Evolutionary conservation across 2,888 invertebrate genomes (phyloP), one percentile per base, ranked within the genome.

Genomic region (Noctua comes): DNA sequence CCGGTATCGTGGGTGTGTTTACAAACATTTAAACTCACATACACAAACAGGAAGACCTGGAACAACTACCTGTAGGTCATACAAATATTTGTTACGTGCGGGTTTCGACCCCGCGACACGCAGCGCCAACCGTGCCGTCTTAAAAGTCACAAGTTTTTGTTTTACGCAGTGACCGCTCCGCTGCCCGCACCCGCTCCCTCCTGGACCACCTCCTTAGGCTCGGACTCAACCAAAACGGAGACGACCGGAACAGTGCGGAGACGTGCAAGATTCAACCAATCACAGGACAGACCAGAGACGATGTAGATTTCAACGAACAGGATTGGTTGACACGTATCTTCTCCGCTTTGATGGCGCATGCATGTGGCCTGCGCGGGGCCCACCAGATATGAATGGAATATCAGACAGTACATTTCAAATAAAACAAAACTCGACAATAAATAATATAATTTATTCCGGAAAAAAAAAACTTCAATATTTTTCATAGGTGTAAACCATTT

Each of bases 401-500:
- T 62, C 18, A 36, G 24, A 31, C 18, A 40, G 2, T 21, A 24
- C 21, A 59, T 64, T 6, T 72, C 4, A 16, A 83, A 74, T 57
- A 77, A 84, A 83, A 83, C 77, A 68, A 62, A 83, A 84, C 84
- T 77, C 81, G 24, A 71, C 46, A 85, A 86, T 89, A 87, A 86
- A 84, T 88, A 85, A 84, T 82, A 84, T 88, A 85, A 84, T 82
- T 84, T 89, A 88, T 82, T 81, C 76, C 78, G 83, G 81, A 74
- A 75, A 51, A 27, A 83, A 86, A 84, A 84, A 87, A 82, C 85
- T 91, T 88, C 90, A 88, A 89, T 93, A 95, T 89, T 94, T 94
- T 77, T 96, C 95, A 84, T 96, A 97, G 13, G 96, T 97, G 88
- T 97, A 97, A 73, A 97, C 87, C 70, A 97, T 93, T 89, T 97